Evolutionary conservation across 2,113 vertebrate genomes (phyloP).

Genomic region (Rhipidura dahli): DNA sequence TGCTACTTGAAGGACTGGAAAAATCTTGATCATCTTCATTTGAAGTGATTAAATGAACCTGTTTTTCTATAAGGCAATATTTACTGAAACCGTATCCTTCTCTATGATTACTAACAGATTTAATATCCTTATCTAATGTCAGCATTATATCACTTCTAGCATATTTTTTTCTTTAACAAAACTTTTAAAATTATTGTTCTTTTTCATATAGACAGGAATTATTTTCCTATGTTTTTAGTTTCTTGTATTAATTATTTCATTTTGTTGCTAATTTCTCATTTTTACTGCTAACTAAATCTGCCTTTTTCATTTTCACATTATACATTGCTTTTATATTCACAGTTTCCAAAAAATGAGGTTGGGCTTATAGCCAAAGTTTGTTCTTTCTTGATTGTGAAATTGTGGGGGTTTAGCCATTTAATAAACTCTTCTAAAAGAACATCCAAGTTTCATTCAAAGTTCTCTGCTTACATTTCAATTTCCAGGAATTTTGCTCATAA

Average conservation of each 20-base stretch:
- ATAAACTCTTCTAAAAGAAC: neutral
- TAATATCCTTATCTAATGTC: neutral
- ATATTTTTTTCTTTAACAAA: neutral
- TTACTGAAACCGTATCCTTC: neutral
- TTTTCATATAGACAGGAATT: neutral
- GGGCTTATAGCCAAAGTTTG: neutral
- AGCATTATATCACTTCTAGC: neutral
- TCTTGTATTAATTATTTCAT: neutral
- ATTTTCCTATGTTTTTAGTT: neutral
- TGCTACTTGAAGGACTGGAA: neutral
- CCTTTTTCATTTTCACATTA: neutral
- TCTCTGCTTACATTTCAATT: neutral
- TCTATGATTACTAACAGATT: neutral
- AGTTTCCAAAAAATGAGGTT: neutral
- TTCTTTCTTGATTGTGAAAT: slow-evolving; percentile 12
- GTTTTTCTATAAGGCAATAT: neutral
- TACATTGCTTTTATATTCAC: neutral
- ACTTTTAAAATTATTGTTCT: neutral
- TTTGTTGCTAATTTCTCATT: neutral
- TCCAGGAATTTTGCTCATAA: neutral
- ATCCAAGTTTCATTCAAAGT: neutral
- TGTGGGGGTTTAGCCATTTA: neutral
- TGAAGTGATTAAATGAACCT: neutral
- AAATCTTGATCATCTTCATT: neutral
- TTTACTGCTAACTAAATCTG: neutral